phyloP scores from a whole-genome alignment of 2,888 invertebrate genomes.

The Drosophila leonis region DNA sequence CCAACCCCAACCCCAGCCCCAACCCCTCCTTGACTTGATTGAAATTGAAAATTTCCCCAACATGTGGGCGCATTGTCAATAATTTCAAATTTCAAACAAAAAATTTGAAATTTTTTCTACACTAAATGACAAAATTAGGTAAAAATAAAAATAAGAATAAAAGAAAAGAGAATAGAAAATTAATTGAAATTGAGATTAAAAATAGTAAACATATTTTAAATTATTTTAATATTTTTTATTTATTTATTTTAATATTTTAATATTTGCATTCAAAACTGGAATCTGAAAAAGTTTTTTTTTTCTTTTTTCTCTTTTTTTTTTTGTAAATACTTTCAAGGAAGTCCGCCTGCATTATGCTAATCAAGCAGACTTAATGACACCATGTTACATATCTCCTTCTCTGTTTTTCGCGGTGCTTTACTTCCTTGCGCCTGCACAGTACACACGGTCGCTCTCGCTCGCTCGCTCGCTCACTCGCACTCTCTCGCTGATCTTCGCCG shows the following conservation, averaged over 20 bases:
- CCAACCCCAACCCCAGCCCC: no score
- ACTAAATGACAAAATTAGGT: constrained; percentile 20
- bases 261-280: no score
- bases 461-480: constrained; percentile 3
- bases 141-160: neutral
- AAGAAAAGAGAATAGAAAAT: neutral
- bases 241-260: no score
- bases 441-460: neutral
- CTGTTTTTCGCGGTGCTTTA: neutral
- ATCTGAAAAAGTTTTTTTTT: no score
- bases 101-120: constrained; percentile 26
- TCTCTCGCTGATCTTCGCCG: constrained; percentile 22
- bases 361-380: constrained; percentile 55
- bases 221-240: neutral
- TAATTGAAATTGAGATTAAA: neutral
- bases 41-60: constrained; percentile 59
- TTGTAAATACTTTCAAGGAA: constrained; percentile 49
- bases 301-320: neutral
- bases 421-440: neutral
- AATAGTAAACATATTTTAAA: neutral
- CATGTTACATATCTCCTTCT: neutral
- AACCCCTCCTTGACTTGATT: neutral
- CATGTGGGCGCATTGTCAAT: constrained; percentile 59
- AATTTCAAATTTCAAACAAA: constrained; percentile 37
- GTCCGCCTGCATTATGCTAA: constrained; percentile 59